Evolutionary conservation across 2,888 invertebrate species (phyloP).

Genomic region (Hanleya hanleyi): DNA sequence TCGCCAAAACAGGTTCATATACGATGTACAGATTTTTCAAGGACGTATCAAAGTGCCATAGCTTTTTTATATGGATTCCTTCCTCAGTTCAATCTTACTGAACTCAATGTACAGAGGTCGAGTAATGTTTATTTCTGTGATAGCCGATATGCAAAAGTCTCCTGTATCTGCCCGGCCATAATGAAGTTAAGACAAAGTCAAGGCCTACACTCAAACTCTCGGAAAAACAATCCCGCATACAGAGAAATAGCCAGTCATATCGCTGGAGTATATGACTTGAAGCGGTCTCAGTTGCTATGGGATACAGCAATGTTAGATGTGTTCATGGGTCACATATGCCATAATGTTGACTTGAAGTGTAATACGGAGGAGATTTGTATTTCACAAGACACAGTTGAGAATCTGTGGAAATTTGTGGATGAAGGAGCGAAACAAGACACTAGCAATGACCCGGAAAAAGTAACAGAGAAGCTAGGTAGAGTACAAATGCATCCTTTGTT

Average conservation of each 20-base stretch:
- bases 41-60: conserved; percentile 93
- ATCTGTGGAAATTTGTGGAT: conserved; percentile 52
- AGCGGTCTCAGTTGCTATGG: conserved; percentile 77
- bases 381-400: conserved; percentile 37
- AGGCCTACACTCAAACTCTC: conserved; percentile 70
- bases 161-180: conserved; percentile 86
- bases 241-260: conserved; percentile 83
- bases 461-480: conserved; percentile 77
- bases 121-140: conserved; percentile 71
- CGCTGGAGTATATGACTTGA: conserved; percentile 77
- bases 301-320: conserved; percentile 86
- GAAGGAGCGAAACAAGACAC: conserved; percentile 33
- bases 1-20: conserved; percentile 75
- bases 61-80: conserved; percentile 85
- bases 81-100: conserved; percentile 79
- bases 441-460: conserved; percentile 21
- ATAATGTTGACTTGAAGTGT: conserved; percentile 87
- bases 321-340: conserved; percentile 88
- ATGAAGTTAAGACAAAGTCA: conserved; percentile 75
- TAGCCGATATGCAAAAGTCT: conserved; percentile 83
- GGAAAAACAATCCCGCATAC: conserved; percentile 76
- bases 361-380: conserved; percentile 73
- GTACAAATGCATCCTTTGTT: conserved; percentile 88
- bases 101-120: conserved; percentile 77
- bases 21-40: conserved; percentile 87